A percentile compares a stretch with the other conserved stretches of the same genome.
Evolutionary conservation across 1,140 invertebrate genomes (phyloP).

Genomic region (Bombus difficillimus): DNA sequence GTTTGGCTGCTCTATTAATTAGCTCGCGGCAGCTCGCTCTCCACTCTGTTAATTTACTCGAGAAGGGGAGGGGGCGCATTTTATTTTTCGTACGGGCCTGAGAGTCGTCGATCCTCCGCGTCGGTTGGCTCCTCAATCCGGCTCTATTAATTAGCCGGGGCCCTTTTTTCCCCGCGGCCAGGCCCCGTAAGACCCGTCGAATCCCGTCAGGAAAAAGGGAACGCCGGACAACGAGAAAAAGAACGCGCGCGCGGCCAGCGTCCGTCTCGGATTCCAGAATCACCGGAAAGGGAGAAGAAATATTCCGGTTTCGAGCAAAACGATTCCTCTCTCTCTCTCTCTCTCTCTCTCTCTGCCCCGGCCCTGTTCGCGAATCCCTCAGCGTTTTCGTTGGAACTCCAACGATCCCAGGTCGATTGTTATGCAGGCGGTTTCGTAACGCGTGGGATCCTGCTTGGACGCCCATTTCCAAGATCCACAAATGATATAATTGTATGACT

Average conservation of each 20-base stretch:
- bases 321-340: background rate
- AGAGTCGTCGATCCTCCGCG: conserved; percentile 51
- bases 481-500: background rate
- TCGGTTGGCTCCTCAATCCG: conserved; percentile 38
- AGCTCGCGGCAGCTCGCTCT: conserved; percentile 59
- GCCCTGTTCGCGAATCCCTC: background rate
- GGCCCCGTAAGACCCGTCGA: conserved; percentile 56
- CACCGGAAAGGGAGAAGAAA: conserved; percentile 59
- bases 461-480: background rate
- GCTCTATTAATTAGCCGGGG: conserved; percentile 72
- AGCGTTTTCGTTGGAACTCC: conserved; percentile 13
- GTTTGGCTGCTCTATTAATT: conserved; percentile 65
- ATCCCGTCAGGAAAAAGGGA: conserved; percentile 58
- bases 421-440: conserved; percentile 42
- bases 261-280: conserved; percentile 55
- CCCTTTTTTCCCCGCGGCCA: conserved; percentile 65
- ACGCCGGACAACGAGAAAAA: conserved; percentile 14
- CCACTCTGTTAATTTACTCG: conserved; percentile 73
- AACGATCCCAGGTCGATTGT: conserved; percentile 33
- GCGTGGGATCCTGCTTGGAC: background rate
- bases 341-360: background rate
- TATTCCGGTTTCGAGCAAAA: conserved; percentile 46
- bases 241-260: conserved; percentile 36
- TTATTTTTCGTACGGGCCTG: conserved; percentile 66
- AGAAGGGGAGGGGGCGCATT: conserved; percentile 65